Evolutionary conservation across 2,888 invertebrate genomes (phyloP), one percentile per base, ranked within the genome.

Genomic region (Macaria liturata): DNA sequence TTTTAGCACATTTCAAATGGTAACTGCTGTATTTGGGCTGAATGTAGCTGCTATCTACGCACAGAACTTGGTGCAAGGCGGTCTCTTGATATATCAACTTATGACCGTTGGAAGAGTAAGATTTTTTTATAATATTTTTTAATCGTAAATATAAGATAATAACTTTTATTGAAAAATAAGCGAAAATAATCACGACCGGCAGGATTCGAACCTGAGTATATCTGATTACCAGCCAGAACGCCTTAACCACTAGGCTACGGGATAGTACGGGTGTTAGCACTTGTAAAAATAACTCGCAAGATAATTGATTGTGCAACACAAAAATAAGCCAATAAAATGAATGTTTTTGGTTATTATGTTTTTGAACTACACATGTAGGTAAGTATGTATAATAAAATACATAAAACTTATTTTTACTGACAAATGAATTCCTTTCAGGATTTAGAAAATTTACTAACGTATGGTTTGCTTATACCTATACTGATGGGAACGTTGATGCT

Each of bases 41-140:
- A 75, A 74, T 44, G 70, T 80, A 0, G 67, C 73, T 1, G 60
- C 68, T 0, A 71, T 70, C 50, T 81, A 81, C 56, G 54, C 71
- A 8, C 75, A 78, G 47, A 81, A 80, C 57, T 68, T 78, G 30
- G 9, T 79, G 37, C 58, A 58, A 50, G 58, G 58, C 0, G 58
- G 53, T 3, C 49, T 58, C 8, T 9, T 58, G 37, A 42, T 58
- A 5, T 58, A 52, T 9, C 57, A 57, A 6, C 3, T 54, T 1
- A 49, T 49, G 53, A 42, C 45, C 9, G 69, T 69, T 7, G 79
- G 77, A 46, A 74, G 34, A 48, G 57, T 59, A 50, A 37, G 49
- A 49, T 20, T 20, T 20, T 20, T 20, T 20, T 1, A 20, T 1
- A 20, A 20, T 20, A 20, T 20, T 20, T 34, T 47, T 9, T 34